Base-by-base conservation (phyloP, 2,797 vertebrate species). In the Pelochelys cantorii region DNA sequence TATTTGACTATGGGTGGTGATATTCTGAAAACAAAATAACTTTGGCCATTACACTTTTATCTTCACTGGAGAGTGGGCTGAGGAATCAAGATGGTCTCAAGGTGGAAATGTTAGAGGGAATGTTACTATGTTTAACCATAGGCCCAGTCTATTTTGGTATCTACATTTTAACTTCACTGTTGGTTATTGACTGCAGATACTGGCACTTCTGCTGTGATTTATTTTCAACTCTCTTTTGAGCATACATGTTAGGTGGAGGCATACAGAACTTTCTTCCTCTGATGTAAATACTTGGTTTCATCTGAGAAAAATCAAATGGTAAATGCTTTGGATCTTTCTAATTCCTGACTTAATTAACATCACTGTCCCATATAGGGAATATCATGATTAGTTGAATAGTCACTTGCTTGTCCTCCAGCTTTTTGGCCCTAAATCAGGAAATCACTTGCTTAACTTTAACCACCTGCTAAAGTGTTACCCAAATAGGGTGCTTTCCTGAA, bases 1-100 rank as follows among this genome's bases (percentile, higher is more conserved):
- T 0, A 89, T 90, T 92, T 78, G 31, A 94, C 80, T 48, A 8
- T 8, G 42, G 78, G 81, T 17, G 90, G 87, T 83, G 37, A 91
- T 60, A 86, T 65, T 89, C 54, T 23, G 80, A 96, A 89, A 93
- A 90, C 54, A 90, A 92, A 56, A 75, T 68, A 86, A 90, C 90
- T 95, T 95, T 81, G 88, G 83, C 68, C 2, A 7, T 53, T 88
- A 91, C 8, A 0, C 53, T 90, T 81, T 75, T 80, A 60, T 80
- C 81, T 94, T 65, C 85, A 1, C 5, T 84, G 78, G 82, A 90
- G 80, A 86, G 85, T 27, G 93, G 83, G 87, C 20, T 71, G 29
- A 74, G 87, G 90, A 81, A 91, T 88, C 83, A 85, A 90, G 86
- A 86, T 77, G 59, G 81, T 88, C 87, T 94, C 42, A 82, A 78